These are phyloP conservation scores for Orthonevra nobilis DNA, from an alignment of 2,888 invertebrate genomes.

Conservation along the genomic window DNA sequence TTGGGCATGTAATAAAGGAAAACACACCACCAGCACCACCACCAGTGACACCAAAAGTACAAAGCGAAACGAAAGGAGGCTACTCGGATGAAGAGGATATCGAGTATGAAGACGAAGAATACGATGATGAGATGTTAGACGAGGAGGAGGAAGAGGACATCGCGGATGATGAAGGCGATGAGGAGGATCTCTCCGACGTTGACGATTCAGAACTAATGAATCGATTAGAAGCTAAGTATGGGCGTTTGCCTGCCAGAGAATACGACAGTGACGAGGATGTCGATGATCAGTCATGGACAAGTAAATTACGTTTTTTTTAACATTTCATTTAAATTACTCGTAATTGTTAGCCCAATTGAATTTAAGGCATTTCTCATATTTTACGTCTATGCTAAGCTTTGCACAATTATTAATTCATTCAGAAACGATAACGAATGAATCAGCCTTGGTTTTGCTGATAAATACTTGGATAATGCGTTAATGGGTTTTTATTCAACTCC, in stretches of 20 bases:
- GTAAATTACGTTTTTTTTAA: slow-evolving; percentile 73
- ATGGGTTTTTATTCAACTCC: too few relatives aligned
- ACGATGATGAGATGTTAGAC: slow-evolving; percentile 79
- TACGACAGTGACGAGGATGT: slow-evolving; percentile 81
- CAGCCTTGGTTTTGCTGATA: too few relatives aligned
- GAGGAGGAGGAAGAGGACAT: slow-evolving; percentile 78
- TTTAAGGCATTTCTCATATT: too few relatives aligned
- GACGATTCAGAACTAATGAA: slow-evolving; percentile 86
- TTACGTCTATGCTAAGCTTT: too few relatives aligned
- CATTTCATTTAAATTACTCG: too few relatives aligned
- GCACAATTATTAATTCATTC: too few relatives aligned
- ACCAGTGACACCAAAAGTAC: slow-evolving; percentile 14
- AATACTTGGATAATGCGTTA: too few relatives aligned
- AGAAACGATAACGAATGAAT: too few relatives aligned
- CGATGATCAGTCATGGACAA: slow-evolving; percentile 80
- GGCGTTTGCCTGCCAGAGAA: slow-evolving; percentile 83
- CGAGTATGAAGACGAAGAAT: slow-evolving; percentile 74
- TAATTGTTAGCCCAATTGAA: too few relatives aligned
- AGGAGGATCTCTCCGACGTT: slow-evolving; percentile 83
- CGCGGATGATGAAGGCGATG: slow-evolving; percentile 81
- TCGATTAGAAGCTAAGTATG: slow-evolving; percentile 87
- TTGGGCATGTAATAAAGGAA: too few relatives aligned
- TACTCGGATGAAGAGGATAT: slow-evolving; percentile 76
- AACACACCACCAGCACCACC: slow-evolving; percentile 18
- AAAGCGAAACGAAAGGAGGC: slow-evolving; percentile 58